phyloP scores from a whole-genome alignment of 2,797 vertebrate genomes.

The Amniataba percoides region DNA sequence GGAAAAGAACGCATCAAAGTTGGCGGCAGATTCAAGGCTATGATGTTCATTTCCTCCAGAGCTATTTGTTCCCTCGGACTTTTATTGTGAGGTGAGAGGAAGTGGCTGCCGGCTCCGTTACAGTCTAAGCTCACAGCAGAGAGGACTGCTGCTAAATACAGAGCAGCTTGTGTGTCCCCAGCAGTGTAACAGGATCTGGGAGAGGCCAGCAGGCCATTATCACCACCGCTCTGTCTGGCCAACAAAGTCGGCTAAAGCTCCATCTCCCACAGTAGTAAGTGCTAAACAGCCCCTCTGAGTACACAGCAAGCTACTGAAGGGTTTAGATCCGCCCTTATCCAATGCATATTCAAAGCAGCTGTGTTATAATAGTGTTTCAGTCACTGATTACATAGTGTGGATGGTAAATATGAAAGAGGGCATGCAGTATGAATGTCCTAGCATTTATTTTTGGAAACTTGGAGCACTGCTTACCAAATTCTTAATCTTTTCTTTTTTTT shows the following conservation, averaged over 20 bases:
- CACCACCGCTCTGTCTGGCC: constrained; percentile 64
- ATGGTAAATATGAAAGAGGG: constrained; percentile 5
- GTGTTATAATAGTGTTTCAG: constrained; percentile 21
- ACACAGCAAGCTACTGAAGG: constrained; percentile 36
- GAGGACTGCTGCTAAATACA: constrained; percentile 76
- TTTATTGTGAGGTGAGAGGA: constrained; percentile 55
- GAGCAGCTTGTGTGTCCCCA: constrained; percentile 79
- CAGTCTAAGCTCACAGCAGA: constrained; percentile 60
- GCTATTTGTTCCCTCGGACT: constrained; percentile 46
- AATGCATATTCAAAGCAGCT: constrained; percentile 33
- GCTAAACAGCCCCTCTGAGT: constrained; percentile 51
- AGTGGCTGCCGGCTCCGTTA: constrained; percentile 51
- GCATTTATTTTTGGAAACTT: constrained; percentile 23
- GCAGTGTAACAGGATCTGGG: constrained; percentile 81
- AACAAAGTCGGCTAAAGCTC: constrained; percentile 64
- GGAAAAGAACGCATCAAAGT: neutral
- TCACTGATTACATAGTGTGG: constrained; percentile 22
- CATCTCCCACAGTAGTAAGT: constrained; percentile 59
- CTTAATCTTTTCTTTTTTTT: neutral
- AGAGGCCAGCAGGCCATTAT: constrained; percentile 76
- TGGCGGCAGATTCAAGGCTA: constrained; percentile 18
- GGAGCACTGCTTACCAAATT: neutral
- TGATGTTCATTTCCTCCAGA: constrained; percentile 18
- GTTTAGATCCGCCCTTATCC: constrained; percentile 23
- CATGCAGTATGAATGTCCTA: neutral